phyloP scores from a whole-genome alignment of 2,113 vertebrate species.

The Rhinopomastus cyanomelas region DNA sequence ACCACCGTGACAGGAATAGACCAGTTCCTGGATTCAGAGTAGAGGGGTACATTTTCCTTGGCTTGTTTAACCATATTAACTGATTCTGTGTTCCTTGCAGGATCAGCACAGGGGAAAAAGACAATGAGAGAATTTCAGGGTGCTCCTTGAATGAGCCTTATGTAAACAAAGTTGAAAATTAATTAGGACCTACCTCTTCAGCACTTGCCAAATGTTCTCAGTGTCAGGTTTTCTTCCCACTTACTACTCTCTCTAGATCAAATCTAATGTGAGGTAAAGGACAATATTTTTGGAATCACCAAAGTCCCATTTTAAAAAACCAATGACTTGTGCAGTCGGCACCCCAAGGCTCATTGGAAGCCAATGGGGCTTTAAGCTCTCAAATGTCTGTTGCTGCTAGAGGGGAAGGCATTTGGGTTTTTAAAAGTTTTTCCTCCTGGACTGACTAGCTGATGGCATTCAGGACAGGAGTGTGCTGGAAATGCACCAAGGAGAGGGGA shows the following conservation, averaged over 20 bases:
- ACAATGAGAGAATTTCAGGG: conserved; percentile 25
- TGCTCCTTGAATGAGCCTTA: neutral
- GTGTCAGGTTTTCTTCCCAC: conserved; percentile 1
- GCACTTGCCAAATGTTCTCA: neutral
- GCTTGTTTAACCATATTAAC: conserved; percentile 6
- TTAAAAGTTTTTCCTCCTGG: neutral
- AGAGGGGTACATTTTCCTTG: neutral
- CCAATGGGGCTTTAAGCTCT: neutral
- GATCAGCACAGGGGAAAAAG: conserved; percentile 24
- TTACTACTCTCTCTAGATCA: conserved; percentile 11
- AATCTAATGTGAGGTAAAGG: neutral
- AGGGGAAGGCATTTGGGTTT: neutral
- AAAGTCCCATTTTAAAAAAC: neutral
- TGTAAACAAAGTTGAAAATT: conserved; percentile 26
- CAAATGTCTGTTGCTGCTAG: neutral
- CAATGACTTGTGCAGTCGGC: neutral
- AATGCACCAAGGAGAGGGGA: neutral
- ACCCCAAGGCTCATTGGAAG: neutral
- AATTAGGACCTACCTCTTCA: conserved; percentile 4
- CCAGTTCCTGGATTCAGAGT: neutral
- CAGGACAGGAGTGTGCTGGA: neutral
- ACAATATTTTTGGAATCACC: conserved; percentile 5
- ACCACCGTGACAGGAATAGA: neutral
- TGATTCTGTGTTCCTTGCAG: conserved; percentile 9
- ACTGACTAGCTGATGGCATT: neutral